Percentiles rank a stretch among this genome's conserved stretches.
These are phyloP conservation scores for Spondyliosoma cantharus DNA, from an alignment of 2,797 vertebrate genomes.

Conservation along the genomic window DNA sequence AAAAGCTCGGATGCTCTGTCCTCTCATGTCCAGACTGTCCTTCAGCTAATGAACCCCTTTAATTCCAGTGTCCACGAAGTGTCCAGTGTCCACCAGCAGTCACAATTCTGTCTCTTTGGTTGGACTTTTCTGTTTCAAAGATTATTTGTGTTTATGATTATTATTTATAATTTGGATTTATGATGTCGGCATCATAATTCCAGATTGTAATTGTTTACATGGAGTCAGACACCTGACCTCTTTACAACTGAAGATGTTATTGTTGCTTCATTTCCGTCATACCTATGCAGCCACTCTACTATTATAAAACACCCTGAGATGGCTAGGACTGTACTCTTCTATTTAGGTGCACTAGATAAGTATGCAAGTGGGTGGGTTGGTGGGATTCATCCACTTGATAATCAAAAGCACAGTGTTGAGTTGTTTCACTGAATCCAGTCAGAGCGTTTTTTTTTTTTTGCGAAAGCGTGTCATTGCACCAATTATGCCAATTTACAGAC, in stretches of 20 bases:
- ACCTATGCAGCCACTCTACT: background rate
- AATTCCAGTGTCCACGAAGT: background rate
- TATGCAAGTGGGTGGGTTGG: conserved; percentile 1
- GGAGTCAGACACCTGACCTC: background rate
- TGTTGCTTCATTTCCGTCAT: conserved; percentile 16
- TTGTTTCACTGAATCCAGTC: background rate
- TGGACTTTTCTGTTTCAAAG: background rate
- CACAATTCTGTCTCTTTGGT: background rate
- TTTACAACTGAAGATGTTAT: background rate
- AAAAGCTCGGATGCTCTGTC: conserved; percentile 7
- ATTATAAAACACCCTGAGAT: background rate
- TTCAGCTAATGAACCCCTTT: conserved; percentile 22
- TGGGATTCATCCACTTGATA: background rate
- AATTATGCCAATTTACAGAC: background rate
- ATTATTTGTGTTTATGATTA: background rate
- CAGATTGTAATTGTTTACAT: background rate
- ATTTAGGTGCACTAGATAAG: conserved; percentile 5
- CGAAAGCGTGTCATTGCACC: background rate
- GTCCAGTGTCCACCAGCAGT: background rate
- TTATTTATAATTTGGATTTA: background rate
- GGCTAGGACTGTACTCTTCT: background rate
- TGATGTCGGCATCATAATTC: conserved; percentile 1
- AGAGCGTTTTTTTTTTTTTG: background rate
- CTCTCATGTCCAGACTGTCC: conserved; percentile 28
- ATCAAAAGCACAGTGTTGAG: background rate